These are phyloP conservation scores for Baryphthengus martii DNA, from an alignment of 2,113 vertebrate genomes.

Conservation along the genomic window DNA sequence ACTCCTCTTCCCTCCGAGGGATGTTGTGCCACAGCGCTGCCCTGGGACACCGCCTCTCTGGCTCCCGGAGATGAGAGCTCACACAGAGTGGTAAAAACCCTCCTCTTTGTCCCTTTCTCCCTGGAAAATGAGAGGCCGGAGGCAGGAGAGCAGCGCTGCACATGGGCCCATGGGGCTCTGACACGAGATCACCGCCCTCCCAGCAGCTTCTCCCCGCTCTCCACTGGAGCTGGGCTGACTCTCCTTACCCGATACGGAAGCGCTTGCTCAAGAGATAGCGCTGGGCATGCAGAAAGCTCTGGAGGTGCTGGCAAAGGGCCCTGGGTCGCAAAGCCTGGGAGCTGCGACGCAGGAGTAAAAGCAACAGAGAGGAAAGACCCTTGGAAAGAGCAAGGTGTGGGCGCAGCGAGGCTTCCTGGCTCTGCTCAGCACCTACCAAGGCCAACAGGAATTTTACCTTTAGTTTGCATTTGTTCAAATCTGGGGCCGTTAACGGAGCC, in stretches of 20 bases:
- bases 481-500: fast-evolving
- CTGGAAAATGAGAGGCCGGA: background rate
- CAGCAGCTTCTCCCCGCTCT: background rate
- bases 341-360: background rate
- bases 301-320: background rate
- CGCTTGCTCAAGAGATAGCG: fast-evolving
- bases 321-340: background rate
- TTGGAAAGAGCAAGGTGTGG: background rate
- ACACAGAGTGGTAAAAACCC: background rate
- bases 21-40: background rate
- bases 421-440: fast-evolving
- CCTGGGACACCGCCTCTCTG: background rate
- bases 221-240: background rate
- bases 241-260: background rate
- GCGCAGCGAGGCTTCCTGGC: background rate
- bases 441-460: background rate
- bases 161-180: fast-evolving
- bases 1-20: background rate
- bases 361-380: background rate
- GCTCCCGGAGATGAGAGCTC: too few species aligned
- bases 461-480: background rate
- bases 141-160: background rate
- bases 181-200: background rate
- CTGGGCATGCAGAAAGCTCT: background rate
- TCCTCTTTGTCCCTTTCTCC: background rate